Evolutionary conservation across 2,888 invertebrate species (phyloP), one percentile per base, ranked within the genome.

Genomic region (Cordilura impudica): DNA sequence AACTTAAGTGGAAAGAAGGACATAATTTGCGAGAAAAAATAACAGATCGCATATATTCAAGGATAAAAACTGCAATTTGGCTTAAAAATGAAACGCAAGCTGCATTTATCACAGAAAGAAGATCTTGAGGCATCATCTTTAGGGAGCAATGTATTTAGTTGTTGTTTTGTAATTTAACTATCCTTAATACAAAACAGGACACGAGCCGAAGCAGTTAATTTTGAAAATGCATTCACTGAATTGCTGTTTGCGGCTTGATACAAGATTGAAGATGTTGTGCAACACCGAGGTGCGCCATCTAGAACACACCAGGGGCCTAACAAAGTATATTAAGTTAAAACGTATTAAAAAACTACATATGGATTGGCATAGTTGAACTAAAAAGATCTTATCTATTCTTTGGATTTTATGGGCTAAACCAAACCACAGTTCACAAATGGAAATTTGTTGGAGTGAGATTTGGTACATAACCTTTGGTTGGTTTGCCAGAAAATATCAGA

Each of bases 91-190:
- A 67, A 58, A 58, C 54, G 82, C 81, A 82, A 82, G 82, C 82
- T 82, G 82, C 82, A 82, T 81, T 81, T 78, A 78, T 78, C 82
- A 66, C 51, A 54, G 39, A 3, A 71, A 51, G 31, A 45, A 39
- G 75, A 73, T 73, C 72, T 76, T 35, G 31, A 47, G 72, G 72
- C 80, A 76, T 69, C 75, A 75, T 79, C 71, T 43, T 66, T 56
- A 56, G 66, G 69, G 43, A 31, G 54, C n/a, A 35, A 49, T 49
- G 31, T 31, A 49, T 47, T 43, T 69, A 61, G 47, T 18, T 71
- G 18, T 26, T 60, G 12, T 56, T 49, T 66, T 53, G 19, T 45
- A 49, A 16, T 14, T 43, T 4, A 53, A 61, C 16, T 29, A 51
- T 21, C 54, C 47, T 49, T 51, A 43, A 49, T 45, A 45, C 31